Evolutionary conservation across 2,888 invertebrate genomes (phyloP).

Genomic region (Odontomyia ornata): DNA sequence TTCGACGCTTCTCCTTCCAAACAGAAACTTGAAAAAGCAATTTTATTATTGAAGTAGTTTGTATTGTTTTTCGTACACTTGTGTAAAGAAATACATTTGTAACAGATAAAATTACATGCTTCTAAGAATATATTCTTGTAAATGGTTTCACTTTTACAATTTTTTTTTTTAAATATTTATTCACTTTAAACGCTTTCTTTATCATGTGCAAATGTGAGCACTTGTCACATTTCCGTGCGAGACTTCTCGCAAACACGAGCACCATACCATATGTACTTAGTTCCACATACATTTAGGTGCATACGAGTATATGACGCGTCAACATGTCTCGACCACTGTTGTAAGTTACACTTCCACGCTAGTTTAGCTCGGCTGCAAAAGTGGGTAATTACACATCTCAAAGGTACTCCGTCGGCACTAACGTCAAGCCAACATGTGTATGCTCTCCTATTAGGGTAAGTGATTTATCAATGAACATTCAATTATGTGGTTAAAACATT

Average conservation of each 20-base stretch:
- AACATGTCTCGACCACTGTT: not conserved
- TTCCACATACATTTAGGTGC: no score
- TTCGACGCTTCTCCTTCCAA: no score
- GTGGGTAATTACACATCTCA: conserved; percentile 24
- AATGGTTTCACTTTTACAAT: not conserved
- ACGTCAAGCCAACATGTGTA: not conserved
- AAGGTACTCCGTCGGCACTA: conserved; percentile 5
- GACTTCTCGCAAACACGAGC: not conserved
- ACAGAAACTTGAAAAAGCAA: no score
- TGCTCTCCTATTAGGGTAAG: not conserved
- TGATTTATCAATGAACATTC: conserved; percentile 22
- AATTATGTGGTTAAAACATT: conserved; percentile 28
- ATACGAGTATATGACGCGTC: no score
- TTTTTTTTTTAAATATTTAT: not conserved
- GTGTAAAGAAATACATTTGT: no score
- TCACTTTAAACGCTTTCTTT: no score
- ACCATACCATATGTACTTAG: not conserved
- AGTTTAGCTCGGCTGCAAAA: not conserved
- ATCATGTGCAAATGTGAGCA: not conserved
- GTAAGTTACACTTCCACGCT: not conserved
- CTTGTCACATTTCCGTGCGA: not conserved
- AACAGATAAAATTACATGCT: no score
- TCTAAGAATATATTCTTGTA: no score
- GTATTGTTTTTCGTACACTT: no score
- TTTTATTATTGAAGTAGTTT: no score